Evolutionary conservation across 2,888 invertebrate genomes (phyloP), one percentile per base, ranked within the genome.

Genomic region (Halictus ligatus): DNA sequence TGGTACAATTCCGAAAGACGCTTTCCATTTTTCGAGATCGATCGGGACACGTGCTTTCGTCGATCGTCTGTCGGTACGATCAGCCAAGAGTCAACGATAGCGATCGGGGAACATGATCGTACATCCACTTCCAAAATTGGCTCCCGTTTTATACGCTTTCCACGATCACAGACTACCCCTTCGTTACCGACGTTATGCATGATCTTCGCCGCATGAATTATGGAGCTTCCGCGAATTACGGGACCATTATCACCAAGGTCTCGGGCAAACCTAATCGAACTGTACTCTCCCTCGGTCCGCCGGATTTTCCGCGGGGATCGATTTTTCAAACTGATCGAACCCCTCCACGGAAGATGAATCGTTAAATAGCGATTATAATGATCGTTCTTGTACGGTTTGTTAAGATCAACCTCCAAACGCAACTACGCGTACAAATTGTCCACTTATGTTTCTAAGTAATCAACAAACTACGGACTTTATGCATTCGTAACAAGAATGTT

Each of bases 151-250:
- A 83, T 43, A n/a, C 73, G 67, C 18, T 79, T 40, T 80, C 13
- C 18, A 48, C 85, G 60, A 77, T 83, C 72, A 83, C 75, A 18
- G 64, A 60, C 50, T 75, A 58, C 80, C 75, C 81, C 86, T 80
- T 75, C 80, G 69, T 69, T 78, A 77, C 46, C 50, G 71, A 29
- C 81, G 72, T 89, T 87, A 89, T 84, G 78, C 81, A 82, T 74
- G 87, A 85, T 85, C 77, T 85, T 87, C 46, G 75, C 25, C 79
- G 88, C 81, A 73, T 85, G 81, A 88, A 86, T 90, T 84, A 91
- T 85, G 54, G 77, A 86, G 86, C 88, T 88, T 91, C 84, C 87
- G 85, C 75, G 85, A 89, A 86, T 90, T 84, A 87, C 75, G 76
- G 71, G 81, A 74, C 78, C 78, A 89, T 88, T 84, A 90, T 89